A percentile compares a stretch with the other conserved stretches of the same genome.
phyloP scores from a whole-genome alignment of 1,140 invertebrate genomes.

The Drosophila prosaltans region DNA sequence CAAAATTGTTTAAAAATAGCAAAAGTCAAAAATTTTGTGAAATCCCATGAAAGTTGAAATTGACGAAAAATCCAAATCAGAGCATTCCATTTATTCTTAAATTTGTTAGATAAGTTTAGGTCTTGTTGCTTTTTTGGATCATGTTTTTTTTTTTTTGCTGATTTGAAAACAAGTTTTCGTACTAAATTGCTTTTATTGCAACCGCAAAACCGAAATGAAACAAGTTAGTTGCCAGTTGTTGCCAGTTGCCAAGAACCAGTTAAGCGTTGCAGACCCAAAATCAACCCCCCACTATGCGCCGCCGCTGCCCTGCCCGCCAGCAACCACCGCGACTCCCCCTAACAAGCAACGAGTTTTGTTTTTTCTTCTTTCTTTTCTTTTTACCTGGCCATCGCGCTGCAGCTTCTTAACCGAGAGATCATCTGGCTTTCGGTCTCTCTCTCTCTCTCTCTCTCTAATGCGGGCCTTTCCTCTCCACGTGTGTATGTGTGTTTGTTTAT shows the following conservation, averaged over 20 bases:
- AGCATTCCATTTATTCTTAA: conserved; percentile 4
- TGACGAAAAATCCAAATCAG: conserved; percentile 6
- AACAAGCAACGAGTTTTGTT: conserved; percentile 50
- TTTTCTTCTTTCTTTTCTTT: conserved; percentile 22
- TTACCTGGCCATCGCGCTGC: conserved; percentile 14
- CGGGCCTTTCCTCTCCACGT: background rate
- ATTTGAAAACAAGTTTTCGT: conserved; percentile 42
- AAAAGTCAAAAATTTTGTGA: conserved; percentile 1
- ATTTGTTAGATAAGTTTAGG: conserved; percentile 11
- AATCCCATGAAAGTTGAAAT: background rate
- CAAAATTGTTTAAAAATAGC: conserved; percentile 39
- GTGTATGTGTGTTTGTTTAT: conserved; percentile 31
- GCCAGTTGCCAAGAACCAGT: conserved; percentile 64
- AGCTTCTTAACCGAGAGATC: conserved; percentile 24
- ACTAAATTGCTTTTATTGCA: conserved; percentile 50
- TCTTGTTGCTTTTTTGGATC: background rate
- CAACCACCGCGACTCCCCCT: conserved; percentile 22
- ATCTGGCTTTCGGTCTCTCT: conserved; percentile 15
- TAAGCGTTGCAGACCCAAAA: conserved; percentile 49
- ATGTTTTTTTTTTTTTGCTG: conserved; percentile 3
- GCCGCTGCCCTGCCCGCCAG: conserved; percentile 28
- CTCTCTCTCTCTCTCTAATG: background rate
- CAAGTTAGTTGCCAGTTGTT: conserved; percentile 55
- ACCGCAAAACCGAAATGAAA: conserved; percentile 58
- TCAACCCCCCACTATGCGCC: conserved; percentile 17